phyloP scores from a whole-genome alignment of 92 coral and sea anemone genomes.

The Galaxea fascicularis region DNA sequence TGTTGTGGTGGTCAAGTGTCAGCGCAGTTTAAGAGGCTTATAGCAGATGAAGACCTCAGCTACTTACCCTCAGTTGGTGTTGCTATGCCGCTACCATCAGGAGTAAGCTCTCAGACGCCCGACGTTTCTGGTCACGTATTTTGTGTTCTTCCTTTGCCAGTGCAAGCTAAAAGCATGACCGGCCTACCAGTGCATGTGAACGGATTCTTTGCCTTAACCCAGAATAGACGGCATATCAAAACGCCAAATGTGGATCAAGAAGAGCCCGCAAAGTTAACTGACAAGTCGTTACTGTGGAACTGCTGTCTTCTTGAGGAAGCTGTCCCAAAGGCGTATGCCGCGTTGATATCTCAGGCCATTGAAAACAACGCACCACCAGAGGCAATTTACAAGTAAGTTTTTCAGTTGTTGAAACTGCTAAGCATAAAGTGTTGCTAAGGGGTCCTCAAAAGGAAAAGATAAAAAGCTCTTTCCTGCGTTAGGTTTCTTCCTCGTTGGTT shows the following conservation, averaged over 20 bases:
- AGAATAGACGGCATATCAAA: conserved; percentile 68
- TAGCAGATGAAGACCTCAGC: conserved; percentile 56
- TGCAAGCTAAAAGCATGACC: conserved; percentile 57
- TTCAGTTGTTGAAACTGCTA: no score
- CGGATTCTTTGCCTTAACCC: conserved; percentile 67
- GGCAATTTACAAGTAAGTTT: conserved; percentile 29
- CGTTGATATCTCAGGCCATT: conserved; percentile 13
- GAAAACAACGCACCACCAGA: background rate
- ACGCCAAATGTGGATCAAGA: conserved; percentile 55
- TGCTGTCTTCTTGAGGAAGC: conserved; percentile 61
- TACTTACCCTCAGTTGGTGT: conserved; percentile 69
- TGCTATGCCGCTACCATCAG: conserved; percentile 43
- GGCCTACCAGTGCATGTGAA: conserved; percentile 74
- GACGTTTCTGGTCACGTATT: conserved; percentile 58
- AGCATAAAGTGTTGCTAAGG: no score
- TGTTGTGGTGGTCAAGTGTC: conserved; percentile 54
- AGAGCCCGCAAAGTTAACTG: conserved; percentile 38
- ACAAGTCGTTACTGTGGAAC: conserved; percentile 68
- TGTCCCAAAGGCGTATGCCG: conserved; percentile 55
- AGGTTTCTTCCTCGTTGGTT: no score
- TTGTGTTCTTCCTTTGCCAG: conserved; percentile 65
- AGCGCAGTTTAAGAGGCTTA: conserved; percentile 33
- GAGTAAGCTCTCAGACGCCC: background rate
- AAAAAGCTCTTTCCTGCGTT: no score
- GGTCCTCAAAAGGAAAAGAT: no score